Conservation (phyloP, 1,140 invertebrate genomes). For the Rhopalosiphum maidis region DNA sequence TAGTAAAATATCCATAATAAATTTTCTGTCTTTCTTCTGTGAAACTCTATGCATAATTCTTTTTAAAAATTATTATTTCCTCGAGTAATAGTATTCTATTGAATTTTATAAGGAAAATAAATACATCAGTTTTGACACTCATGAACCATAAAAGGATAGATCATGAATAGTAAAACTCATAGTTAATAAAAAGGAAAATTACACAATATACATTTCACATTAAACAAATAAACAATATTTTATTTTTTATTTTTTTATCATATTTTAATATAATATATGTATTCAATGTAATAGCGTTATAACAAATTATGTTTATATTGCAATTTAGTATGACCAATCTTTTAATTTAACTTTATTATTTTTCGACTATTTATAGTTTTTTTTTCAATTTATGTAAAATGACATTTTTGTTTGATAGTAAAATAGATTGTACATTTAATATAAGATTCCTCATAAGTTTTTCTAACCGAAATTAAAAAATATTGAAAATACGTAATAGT, state of each 20-base stretch:
- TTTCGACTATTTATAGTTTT: too few relatives aligned
- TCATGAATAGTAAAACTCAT: background rate
- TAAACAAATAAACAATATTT: background rate
- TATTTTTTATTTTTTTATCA: background rate
- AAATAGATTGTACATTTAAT: too few relatives aligned
- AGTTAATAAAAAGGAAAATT: background rate
- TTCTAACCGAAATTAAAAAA: too few relatives aligned
- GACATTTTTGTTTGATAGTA: too few relatives aligned
- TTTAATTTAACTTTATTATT: too few relatives aligned
- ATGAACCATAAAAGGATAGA: background rate
- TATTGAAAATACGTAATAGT: too few relatives aligned
- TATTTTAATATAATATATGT: background rate
- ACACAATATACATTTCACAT: background rate
- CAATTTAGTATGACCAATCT: background rate
- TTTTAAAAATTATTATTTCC: background rate
- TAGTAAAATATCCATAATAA: background rate
- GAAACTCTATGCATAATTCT: background rate
- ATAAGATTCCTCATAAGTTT: too few relatives aligned
- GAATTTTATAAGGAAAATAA: background rate
- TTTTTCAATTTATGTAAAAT: too few relatives aligned
- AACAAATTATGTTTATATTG: background rate
- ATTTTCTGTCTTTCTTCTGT: background rate
- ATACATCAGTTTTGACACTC: background rate
- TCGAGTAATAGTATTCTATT: background rate
- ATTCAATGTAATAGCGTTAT: background rate